Percentiles rank a stretch among this genome's conserved stretches.
These are phyloP conservation scores for Alethe castanea DNA, from an alignment of 2,113 vertebrate genomes.

Conservation along the genomic window DNA sequence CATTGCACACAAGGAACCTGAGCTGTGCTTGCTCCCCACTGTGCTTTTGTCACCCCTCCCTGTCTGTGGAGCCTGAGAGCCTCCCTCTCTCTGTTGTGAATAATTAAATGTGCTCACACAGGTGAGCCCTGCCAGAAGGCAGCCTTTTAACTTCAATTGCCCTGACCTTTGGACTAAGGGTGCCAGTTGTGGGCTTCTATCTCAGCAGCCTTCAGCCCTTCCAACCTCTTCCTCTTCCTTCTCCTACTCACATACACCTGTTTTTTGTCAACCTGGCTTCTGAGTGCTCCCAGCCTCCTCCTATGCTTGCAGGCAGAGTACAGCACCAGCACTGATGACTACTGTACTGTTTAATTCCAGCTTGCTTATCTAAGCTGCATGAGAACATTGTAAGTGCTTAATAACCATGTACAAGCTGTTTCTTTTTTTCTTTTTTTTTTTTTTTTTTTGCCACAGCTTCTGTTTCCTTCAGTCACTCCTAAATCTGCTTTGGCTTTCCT, in stretches of 20 bases:
- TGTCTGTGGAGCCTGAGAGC: neutral
- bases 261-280: neutral
- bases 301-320: neutral
- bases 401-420: neutral
- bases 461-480: neutral
- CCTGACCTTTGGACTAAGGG: neutral
- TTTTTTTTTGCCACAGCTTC: neutral
- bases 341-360: neutral
- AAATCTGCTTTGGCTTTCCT: neutral
- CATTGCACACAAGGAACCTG: neutral
- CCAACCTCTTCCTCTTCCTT: neutral
- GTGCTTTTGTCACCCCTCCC: neutral
- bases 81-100: neutral
- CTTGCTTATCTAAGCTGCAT: neutral
- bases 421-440: too few relatives aligned
- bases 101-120: neutral
- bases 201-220: neutral
- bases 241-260: neutral
- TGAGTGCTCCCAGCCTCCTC: neutral
- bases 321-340: neutral
- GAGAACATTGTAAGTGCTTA: conserved; percentile 6
- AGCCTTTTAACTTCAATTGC: neutral
- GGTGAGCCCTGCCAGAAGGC: neutral
- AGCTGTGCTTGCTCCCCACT: accelerated
- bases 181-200: neutral